Evolutionary conservation across 2,113 vertebrate genomes (phyloP), one percentile per base, ranked within the genome.

Genomic region (Dicrurus megarhynchus): DNA sequence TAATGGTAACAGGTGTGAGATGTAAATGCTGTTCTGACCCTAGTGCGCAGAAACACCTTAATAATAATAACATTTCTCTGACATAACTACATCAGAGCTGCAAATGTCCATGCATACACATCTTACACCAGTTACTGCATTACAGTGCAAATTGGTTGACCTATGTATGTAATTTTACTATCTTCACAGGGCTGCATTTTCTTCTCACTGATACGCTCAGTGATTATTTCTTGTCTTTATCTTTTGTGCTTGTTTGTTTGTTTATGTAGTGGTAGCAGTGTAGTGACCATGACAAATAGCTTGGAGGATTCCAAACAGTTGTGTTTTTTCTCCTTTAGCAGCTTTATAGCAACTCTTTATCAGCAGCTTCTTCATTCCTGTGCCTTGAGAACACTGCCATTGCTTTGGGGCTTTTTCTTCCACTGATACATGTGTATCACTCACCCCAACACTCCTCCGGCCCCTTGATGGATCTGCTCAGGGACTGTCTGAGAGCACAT

Each of bases 181-280:
- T 92, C 88, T 96, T 68, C 95, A 68, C 77, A 60, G 80, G 39
- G 30, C 53, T 84, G 78, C 76, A 67, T 68, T 85, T 69, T 61
- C 75, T 79, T 67, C 93, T 89, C 85, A 83, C 83, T 52, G 82
- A 95, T 56, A 42, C 1, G 16, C 78, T 78, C 41, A 17, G 57
- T 84, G 95, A 95, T 92, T 92, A 89, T 79, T 97, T 67, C 76
- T 93, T 69, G 41, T 92, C 94, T 96, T 96, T 95, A 92, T 84
- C 90, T 93, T 95, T 50, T 82, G 70, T 88, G 92, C 60, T 83
- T 78, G 85, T 84, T 95, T 94, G 81, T 84, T 96, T 95, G 77
- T 88, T 96, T 97, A 70, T 89, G 97, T 96, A 95, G 86, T 75
- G 87, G 95, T 91, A 95, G 90, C 67, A 89, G 76, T 19, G 68